Percentiles rank a stretch among this genome's conserved stretches.
These are phyloP conservation scores for Albula goreensis DNA, from an alignment of 2,113 vertebrate species.

Conservation along the genomic window DNA sequence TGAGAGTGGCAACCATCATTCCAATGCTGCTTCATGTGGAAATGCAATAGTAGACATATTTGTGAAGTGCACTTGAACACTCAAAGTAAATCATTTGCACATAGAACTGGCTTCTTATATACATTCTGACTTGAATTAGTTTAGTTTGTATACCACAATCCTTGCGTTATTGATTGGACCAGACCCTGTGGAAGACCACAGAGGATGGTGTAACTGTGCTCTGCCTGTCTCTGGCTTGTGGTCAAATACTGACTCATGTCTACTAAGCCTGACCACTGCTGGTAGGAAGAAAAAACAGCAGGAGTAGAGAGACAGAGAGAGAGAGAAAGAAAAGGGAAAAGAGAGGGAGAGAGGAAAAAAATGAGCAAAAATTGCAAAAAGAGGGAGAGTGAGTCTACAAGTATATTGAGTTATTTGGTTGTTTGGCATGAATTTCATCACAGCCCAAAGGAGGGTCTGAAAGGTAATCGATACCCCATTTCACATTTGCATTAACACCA, in stretches of 20 bases:
- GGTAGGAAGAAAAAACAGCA: not conserved
- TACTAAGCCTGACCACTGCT: not conserved
- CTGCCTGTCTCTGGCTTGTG: not conserved
- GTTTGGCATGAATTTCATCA: no score
- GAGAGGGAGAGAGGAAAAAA: no score
- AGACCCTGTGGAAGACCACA: not conserved
- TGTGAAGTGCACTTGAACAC: not conserved
- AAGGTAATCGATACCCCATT: not conserved
- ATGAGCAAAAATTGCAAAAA: no score
- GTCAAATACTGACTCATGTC: slow-evolving; percentile 17
- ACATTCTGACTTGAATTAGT: not conserved
- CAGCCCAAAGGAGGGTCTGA: not conserved
- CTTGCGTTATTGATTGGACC: not conserved
- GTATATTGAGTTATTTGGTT: no score
- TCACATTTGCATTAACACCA: no score
- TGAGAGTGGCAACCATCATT: not conserved
- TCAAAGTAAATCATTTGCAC: not conserved
- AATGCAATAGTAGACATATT: not conserved
- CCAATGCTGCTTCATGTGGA: not conserved
- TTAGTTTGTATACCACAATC: not conserved
- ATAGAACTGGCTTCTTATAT: not conserved
- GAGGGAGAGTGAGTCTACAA: no score
- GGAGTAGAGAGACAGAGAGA: not conserved
- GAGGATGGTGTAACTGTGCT: not conserved
- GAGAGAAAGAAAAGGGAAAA: no score